Evolutionary conservation across 2,113 vertebrate species (phyloP).

Genomic region (Anser brachyrhynchus): DNA sequence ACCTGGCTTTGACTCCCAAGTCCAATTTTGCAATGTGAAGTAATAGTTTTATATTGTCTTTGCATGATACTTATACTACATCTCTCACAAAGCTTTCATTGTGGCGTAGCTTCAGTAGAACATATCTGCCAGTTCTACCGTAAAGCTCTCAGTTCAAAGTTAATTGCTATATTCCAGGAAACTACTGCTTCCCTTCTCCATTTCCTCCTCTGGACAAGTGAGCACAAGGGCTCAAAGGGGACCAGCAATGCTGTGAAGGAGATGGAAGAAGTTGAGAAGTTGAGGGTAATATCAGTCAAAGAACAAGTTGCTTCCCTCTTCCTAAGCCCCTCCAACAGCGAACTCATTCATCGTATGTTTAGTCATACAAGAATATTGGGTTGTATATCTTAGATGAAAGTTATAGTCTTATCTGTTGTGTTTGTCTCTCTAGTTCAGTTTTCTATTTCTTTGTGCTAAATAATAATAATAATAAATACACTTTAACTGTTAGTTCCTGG

Average conservation of each 20-base stretch:
- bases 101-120: background rate
- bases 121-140: background rate
- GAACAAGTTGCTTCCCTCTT: background rate
- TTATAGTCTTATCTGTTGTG: background rate
- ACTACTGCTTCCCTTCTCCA: background rate
- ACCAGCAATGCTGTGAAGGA: background rate
- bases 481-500: background rate
- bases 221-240: background rate
- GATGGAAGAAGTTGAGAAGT: background rate
- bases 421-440: background rate
- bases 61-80: background rate
- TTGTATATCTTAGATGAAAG: background rate
- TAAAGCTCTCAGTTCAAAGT: background rate
- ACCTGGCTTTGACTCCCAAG: background rate
- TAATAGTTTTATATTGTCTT: background rate
- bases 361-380: background rate
- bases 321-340: background rate
- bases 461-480: background rate
- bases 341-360: background rate
- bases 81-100: background rate
- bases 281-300: background rate
- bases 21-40: background rate
- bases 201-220: background rate
- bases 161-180: background rate
- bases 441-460: background rate